Conservation (phyloP, 2,888 invertebrate genomes). For the Tinea trinotella region DNA sequence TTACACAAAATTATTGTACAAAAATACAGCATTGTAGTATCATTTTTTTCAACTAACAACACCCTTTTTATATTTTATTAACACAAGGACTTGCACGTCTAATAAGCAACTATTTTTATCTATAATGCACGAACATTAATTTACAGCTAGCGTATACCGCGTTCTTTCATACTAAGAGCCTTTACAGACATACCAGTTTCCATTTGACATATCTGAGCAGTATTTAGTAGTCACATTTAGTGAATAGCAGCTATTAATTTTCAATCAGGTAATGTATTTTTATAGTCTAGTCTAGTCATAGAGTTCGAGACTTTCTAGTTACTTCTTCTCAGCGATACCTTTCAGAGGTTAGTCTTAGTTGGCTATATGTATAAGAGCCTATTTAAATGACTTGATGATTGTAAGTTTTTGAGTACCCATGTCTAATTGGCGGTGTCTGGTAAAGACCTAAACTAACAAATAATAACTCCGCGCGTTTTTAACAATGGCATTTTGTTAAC, state of each 20-base stretch:
- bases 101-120: slow-evolving; percentile 59
- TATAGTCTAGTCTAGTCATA: too few relatives aligned
- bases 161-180: slow-evolving; percentile 28
- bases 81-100: slow-evolving; percentile 13
- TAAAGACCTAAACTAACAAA: not conserved
- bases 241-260: too few relatives aligned
- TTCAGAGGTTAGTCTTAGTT: too few relatives aligned
- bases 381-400: too few relatives aligned
- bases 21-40: slow-evolving; percentile 52
- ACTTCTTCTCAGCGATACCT: too few relatives aligned
- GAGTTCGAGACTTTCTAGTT: too few relatives aligned
- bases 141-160: slow-evolving; percentile 68
- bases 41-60: not conserved
- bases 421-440: too few relatives aligned
- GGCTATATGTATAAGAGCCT: too few relatives aligned
- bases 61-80: slow-evolving; percentile 1
- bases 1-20: slow-evolving; percentile 35
- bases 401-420: too few relatives aligned
- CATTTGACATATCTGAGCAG: too few relatives aligned
- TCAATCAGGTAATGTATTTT: too few relatives aligned
- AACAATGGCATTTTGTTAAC: not conserved
- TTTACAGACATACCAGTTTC: not conserved
- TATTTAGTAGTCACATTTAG: too few relatives aligned
- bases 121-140: slow-evolving; percentile 39
- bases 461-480: not conserved